These are phyloP conservation scores for Eurystomus glaucurus DNA, from an alignment of 2,797 vertebrate genomes.

Conservation along the genomic window DNA sequence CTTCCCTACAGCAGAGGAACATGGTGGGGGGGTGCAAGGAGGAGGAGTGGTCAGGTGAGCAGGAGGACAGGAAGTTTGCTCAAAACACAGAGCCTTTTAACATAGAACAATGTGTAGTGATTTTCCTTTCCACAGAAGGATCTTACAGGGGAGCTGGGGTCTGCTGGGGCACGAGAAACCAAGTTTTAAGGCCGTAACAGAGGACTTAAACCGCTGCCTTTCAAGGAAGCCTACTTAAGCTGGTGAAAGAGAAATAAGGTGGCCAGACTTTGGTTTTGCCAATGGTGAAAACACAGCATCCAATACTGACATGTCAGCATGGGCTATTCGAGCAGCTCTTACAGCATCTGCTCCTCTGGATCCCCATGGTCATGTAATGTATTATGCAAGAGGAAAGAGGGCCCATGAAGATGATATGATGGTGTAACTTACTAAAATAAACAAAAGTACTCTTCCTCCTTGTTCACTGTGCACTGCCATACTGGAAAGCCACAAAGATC, in stretches of 20 bases:
- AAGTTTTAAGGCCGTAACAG: neutral
- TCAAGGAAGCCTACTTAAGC: neutral
- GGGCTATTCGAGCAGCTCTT: neutral
- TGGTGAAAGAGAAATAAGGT: neutral
- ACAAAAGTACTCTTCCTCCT: neutral
- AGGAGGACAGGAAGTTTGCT: neutral
- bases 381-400: neutral
- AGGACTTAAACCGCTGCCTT: neutral
- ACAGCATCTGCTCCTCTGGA: neutral
- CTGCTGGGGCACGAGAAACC: neutral
- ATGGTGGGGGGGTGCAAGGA: rapidly evolving
- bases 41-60: neutral
- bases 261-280: neutral
- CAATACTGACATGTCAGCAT: neutral
- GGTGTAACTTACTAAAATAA: neutral
- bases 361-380: neutral
- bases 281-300: neutral
- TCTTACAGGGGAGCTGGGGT: neutral
- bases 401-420: neutral
- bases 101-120: rapidly evolving
- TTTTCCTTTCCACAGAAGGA: neutral
- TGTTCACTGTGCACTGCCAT: neutral
- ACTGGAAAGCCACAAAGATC: neutral
- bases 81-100: neutral
- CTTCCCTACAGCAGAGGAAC: neutral